A percentile compares a stretch with the other conserved stretches of the same genome.
Evolutionary conservation across 2,888 invertebrate species (phyloP).

Genomic region (Poecilus cupreus): DNA sequence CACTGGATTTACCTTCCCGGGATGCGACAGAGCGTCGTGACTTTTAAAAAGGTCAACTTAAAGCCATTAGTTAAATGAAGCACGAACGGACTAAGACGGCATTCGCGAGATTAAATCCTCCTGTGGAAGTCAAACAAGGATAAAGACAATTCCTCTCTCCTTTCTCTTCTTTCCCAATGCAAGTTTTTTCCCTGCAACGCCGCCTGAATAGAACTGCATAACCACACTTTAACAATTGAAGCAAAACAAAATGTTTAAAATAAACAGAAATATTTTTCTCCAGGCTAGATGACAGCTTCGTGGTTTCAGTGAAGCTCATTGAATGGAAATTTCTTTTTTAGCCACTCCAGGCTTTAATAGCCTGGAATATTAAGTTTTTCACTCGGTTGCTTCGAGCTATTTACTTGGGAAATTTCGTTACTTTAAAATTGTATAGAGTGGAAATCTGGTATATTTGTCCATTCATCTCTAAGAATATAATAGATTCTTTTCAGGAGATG

Average conservation of each 20-base stretch:
- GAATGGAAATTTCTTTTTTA: slow-evolving; percentile 25
- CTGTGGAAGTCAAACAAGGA: slow-evolving; percentile 2
- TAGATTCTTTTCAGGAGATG: background rate
- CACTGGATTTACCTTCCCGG: slow-evolving; percentile 36
- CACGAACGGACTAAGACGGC: slow-evolving; percentile 40
- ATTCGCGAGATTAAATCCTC: slow-evolving; percentile 38
- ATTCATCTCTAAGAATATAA: too few species aligned
- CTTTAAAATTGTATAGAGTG: slow-evolving; percentile 13
- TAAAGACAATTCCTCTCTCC: background rate
- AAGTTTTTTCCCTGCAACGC: background rate
- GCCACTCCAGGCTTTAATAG: slow-evolving; percentile 16
- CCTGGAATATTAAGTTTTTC: slow-evolving; percentile 43
- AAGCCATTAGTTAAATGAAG: slow-evolving; percentile 59
- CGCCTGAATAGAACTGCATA: slow-evolving; percentile 35
- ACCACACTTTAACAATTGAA: slow-evolving; percentile 39
- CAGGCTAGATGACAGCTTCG: background rate
- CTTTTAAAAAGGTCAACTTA: slow-evolving; percentile 58
- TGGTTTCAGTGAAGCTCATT: background rate
- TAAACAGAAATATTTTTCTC: slow-evolving; percentile 43
- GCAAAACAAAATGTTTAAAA: slow-evolving; percentile 23
- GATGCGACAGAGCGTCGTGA: slow-evolving; percentile 43
- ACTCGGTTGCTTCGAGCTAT: slow-evolving; percentile 22
- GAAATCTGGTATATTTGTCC: too few species aligned
- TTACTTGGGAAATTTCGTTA: slow-evolving; percentile 33
- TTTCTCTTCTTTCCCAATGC: background rate